Base-by-base conservation (phyloP, 2,888 invertebrate species). In the Tholera decimalis region DNA sequence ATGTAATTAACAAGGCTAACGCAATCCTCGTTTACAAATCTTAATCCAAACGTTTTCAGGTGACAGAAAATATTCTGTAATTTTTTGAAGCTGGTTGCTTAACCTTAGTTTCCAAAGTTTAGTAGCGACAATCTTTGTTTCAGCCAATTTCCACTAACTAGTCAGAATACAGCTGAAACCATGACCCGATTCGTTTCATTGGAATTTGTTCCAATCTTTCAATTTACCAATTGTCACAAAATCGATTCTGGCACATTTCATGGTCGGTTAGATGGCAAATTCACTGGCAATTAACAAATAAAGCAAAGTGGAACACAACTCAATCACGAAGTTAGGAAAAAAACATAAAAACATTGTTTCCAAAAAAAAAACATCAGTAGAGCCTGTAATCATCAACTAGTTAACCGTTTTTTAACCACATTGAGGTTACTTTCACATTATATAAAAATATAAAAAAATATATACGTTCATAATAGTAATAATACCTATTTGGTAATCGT, bases 151-250 rank as follows among this genome's bases (percentile, higher is more conserved):
- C 22, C 3, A 66, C 41, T 26, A 46, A 49, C 24, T 58, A 8
- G n/a, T n/a, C n/a, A 56, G 26, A 30, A 71, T 71, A 56, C n/a
- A 55, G 9, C 54, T 70, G 49, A 60, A 84, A 76, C 86, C 88
- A 67, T 88, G 92, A 90, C 91, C 89, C 73, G 83, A 83, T 87
- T 88, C 51, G 82, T 71, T 75, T 78, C 83, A 84, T 85, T 84
- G 56, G 82, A 84, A 82, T 88, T 89, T 83, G 87, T 88, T 85
- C 85, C 88, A 91, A 92, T 91, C 89, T 85, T 88, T 83, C 88
- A 91, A 91, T 92, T 90, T 85, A 88, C 37, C 44, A 77, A 79
- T 85, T 82, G 78, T 67, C 62, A 61, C 53, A 47, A 60, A 75
- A 81, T 72, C 69, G 69, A 82, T 77, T 74, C 63, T 65, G 49